phyloP scores from a whole-genome alignment of 2,113 vertebrate species.

The Aphyosemion australe region DNA sequence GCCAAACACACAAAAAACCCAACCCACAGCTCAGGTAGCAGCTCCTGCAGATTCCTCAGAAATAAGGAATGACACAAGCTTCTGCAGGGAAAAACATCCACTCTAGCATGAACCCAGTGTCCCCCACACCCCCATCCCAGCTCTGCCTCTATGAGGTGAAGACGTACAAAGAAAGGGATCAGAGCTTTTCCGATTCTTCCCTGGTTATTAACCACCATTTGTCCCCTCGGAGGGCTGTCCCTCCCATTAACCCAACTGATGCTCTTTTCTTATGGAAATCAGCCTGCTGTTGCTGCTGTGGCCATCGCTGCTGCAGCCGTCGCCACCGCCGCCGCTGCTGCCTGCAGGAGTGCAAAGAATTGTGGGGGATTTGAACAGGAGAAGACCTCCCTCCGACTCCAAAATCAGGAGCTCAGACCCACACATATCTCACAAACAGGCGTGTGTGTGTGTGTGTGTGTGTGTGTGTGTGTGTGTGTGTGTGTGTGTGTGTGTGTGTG shows the following conservation, averaged over 20 bases:
- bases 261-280: conserved; percentile 85
- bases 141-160: conserved; percentile 62
- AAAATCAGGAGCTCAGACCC: conserved; percentile 26
- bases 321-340: conserved; percentile 15
- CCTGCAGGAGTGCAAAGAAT: conserved; percentile 69
- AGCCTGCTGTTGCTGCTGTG: conserved; percentile 70
- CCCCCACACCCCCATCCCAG: conserved; percentile 24
- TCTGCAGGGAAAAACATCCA: conserved; percentile 49
- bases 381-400: conserved; percentile 59
- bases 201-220: conserved; percentile 80
- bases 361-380: conserved; percentile 69
- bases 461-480: conserved; percentile 11
- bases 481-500: neutral
- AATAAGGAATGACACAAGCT: too few relatives aligned
- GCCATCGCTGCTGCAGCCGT: conserved; percentile 19
- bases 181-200: conserved; percentile 77
- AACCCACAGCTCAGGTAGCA: too few relatives aligned
- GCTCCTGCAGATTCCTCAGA: conserved; percentile 15
- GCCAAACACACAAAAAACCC: neutral
- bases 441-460: conserved; percentile 20
- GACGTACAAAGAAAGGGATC: conserved; percentile 72
- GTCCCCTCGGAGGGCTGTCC: conserved; percentile 72
- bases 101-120: conserved; percentile 62
- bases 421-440: conserved; percentile 37
- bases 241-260: conserved; percentile 80